These are phyloP conservation scores for Bicyclus anynana DNA, from an alignment of 1,140 invertebrate genomes.

Conservation along the genomic window DNA sequence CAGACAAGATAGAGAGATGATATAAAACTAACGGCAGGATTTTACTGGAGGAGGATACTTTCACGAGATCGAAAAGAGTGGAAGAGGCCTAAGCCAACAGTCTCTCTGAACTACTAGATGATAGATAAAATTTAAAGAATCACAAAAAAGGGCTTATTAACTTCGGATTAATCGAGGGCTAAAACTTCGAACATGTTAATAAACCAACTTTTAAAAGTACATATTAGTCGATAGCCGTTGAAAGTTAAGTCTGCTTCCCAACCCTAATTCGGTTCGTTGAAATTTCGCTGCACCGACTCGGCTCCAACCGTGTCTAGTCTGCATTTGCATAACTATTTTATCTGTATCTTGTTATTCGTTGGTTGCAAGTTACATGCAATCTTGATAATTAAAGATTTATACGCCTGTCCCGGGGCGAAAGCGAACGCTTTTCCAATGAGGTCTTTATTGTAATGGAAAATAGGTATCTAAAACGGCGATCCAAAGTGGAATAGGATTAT, in stretches of 20 bases:
- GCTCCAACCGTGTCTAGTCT: constrained; percentile 32
- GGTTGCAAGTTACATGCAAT: constrained; percentile 42
- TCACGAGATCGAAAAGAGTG: too few species aligned
- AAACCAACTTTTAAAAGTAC: constrained; percentile 26
- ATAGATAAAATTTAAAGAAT: too few species aligned
- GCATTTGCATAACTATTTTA: constrained; percentile 62
- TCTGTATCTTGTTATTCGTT: constrained; percentile 47
- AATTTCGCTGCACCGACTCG: constrained; percentile 36
- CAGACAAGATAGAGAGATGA: too few species aligned
- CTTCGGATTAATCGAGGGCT: too few species aligned
- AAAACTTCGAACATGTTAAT: too few species aligned
- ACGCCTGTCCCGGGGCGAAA: constrained; percentile 21
- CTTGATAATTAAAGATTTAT: constrained; percentile 54
- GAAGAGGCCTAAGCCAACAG: too few species aligned
- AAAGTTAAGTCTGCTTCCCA: constrained; percentile 26
- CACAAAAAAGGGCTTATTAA: too few species aligned
- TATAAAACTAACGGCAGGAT: too few species aligned
- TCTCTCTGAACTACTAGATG: too few species aligned
- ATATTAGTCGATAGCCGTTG: constrained; percentile 28
- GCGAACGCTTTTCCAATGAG: constrained; percentile 28
- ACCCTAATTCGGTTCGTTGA: constrained; percentile 38
- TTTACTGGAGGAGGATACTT: too few species aligned
- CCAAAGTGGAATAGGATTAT: constrained; percentile 3
- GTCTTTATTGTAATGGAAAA: constrained; percentile 26
- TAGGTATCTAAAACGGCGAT: constrained; percentile 10